Base-by-base conservation (phyloP, 2,888 invertebrate species). In the Trichacis sp. region DNA sequence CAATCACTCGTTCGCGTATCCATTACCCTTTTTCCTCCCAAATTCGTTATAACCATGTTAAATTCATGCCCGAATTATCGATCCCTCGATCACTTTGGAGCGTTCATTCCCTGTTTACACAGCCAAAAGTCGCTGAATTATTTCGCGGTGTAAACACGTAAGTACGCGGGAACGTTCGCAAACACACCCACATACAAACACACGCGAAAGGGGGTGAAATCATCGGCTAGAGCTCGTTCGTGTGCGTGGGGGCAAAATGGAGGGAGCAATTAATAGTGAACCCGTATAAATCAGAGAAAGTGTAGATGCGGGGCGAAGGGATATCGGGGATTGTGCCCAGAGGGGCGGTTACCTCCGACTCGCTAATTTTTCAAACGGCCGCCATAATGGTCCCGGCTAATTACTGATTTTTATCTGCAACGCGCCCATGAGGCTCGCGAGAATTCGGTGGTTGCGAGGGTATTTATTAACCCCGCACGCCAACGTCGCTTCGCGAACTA, bases 271-370 rank as follows among this genome's bases (percentile, higher is more conserved):
- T 84, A 84, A 84, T 84, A 83, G 84, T 78, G 79, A 83, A 80
- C 81, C 81, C 81, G 81, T 82, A 82, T 83, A 83, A 83, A 83
- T 83, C 82, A 83, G 78, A 78, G 80, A 80, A 79, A 78, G 77
- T 74, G 72, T 75, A 77, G 77, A 81, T 79, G 77, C 77, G 77
- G 75, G 76, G 70, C 43, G 50, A 51, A 40, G 43, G 57, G 56
- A 47, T 24, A 51, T 24, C 18, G 24, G 56, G 62, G 68, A 70
- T 69, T 60, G 66, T 69, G 77, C 82, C 83, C 83, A 77, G 77
- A 80, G 83, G 83, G 81, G 77, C 77, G 81, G 81, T 83, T 83
- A 80, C 78, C 78, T 78, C 77, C 72, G 75, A 77, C 78, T 78
- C 75, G 81, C 81, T 82, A 83, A 83, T 83, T 83, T 83, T 83